Base-by-base conservation (phyloP, 92 coral and sea anemone genomes). In the Plumapathes pennacea region DNA sequence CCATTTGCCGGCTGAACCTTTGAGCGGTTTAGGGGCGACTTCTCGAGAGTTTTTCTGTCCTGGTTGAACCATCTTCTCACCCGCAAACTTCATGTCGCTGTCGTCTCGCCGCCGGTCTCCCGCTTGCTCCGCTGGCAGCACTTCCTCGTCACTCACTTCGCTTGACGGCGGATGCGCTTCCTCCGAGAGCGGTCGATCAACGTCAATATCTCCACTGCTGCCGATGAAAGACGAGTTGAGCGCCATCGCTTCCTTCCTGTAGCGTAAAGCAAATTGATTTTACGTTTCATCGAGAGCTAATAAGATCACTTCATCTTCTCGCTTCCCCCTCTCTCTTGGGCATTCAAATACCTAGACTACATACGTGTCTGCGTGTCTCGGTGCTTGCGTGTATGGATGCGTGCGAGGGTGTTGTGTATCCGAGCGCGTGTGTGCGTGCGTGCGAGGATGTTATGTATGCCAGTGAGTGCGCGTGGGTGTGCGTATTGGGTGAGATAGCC, bases 161-260 rank as follows among this genome's bases (percentile, higher is more conserved):
- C 36, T 25, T 30, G 39, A 59, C 10, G 20, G 29, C 8, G 29
- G 28, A n/a, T n/a, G n/a, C n/a, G n/a, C n/a, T n/a, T n/a, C n/a
- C n/a, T n/a, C n/a, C 37, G 67, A 61, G 20, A 58, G 44, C 11
- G 37, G 57, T 5, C 38, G 25, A 18, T 71, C 90, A 38, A 71
- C 65, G 5, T 54, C 75, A 13, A 77, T 52, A 45, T 60, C 74
- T 14, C 82, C 89, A 66, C 55, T 50, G 25, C 67, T 47, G 9
- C 86, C 92, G 42, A 85, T 64, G 45, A 60, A 67, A 39, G 80
- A 74, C 36, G 84, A 69, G 58, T 77, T 82, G 50, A 53, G 64
- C 50, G 38, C 50, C 25, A 54, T 60, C 23, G 67, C 71, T 54
- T 67, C 72, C 54, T 65, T 81, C 46, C 78, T 79, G 32, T 3